Percentiles rank a stretch among this genome's conserved stretches.
phyloP scores from a whole-genome alignment of 2,113 vertebrate genomes.

The Petromus typicus region DNA sequence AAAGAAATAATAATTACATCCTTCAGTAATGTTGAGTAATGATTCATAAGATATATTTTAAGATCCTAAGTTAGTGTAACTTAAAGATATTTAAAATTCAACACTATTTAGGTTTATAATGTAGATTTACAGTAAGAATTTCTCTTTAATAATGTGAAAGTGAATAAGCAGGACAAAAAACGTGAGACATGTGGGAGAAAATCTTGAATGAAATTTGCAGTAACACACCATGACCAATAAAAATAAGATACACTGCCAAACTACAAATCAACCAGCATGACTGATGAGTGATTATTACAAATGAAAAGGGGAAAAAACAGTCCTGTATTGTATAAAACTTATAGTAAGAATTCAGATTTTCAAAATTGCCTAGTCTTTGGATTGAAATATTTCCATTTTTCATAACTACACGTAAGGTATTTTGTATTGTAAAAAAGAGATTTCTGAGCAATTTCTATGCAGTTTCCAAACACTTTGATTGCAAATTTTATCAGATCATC shows the following conservation, averaged over 20 bases:
- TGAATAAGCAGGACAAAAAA: not conserved
- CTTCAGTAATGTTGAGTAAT: not conserved
- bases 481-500: not conserved
- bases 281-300: not conserved
- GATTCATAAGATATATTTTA: not conserved
- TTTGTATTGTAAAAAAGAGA: not conserved
- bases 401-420: not conserved
- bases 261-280: not conserved
- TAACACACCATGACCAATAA: not conserved
- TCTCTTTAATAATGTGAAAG: not conserved
- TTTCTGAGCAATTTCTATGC: not conserved
- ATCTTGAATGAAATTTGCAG: not conserved
- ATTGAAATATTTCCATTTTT: not conserved
- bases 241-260: not conserved
- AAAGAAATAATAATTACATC: not conserved
- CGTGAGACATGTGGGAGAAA: not conserved
- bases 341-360: not conserved
- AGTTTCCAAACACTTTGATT: conserved; percentile 11
- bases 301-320: not conserved
- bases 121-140: not conserved
- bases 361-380: not conserved
- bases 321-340: not conserved
- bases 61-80: not conserved
- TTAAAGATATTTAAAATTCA: not conserved
- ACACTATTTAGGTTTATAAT: not conserved